phyloP scores from a whole-genome alignment of 2,888 invertebrate genomes.

The Mythimna vitellina region DNA sequence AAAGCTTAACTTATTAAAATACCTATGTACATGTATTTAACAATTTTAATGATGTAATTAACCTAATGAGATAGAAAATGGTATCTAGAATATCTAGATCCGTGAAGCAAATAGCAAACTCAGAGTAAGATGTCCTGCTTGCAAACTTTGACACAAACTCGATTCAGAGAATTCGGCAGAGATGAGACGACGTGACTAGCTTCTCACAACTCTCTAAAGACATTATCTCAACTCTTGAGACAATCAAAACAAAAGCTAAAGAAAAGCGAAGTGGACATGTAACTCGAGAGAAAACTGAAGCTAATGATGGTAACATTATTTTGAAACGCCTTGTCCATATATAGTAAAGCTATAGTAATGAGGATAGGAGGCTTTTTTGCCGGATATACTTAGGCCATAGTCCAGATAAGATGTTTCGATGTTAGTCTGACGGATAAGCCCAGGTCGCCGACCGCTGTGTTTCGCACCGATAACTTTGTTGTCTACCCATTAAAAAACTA shows the following conservation, averaged over 20 bases:
- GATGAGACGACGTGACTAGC: constrained; percentile 20
- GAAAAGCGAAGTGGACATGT: constrained; percentile 28
- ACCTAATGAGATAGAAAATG: constrained; percentile 12
- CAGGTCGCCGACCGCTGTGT: constrained; percentile 18
- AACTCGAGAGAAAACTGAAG: constrained; percentile 33
- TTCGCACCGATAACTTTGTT: constrained; percentile 9
- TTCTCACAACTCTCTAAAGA: constrained; percentile 48
- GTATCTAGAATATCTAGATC: constrained; percentile 1
- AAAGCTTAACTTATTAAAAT: constrained; percentile 29
- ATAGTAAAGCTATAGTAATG: constrained; percentile 13
- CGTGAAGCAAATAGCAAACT: neutral
- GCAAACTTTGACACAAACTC: constrained; percentile 24
- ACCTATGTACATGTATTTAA: neutral
- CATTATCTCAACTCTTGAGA: constrained; percentile 34
- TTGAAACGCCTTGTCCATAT: constrained; percentile 5
- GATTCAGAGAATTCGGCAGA: constrained; percentile 35
- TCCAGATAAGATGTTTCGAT: constrained; percentile 1
- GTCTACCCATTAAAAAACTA: constrained; percentile 22
- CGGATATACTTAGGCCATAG: neutral
- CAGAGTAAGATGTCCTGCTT: neutral
- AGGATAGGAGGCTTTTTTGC: neutral
- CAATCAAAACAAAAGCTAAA: constrained; percentile 33
- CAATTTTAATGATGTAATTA: constrained; percentile 35
- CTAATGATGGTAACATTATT: constrained; percentile 24
- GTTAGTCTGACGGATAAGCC: neutral